Conservation (phyloP, 1,140 invertebrate genomes). For the Sitophilus oryzae region DNA sequence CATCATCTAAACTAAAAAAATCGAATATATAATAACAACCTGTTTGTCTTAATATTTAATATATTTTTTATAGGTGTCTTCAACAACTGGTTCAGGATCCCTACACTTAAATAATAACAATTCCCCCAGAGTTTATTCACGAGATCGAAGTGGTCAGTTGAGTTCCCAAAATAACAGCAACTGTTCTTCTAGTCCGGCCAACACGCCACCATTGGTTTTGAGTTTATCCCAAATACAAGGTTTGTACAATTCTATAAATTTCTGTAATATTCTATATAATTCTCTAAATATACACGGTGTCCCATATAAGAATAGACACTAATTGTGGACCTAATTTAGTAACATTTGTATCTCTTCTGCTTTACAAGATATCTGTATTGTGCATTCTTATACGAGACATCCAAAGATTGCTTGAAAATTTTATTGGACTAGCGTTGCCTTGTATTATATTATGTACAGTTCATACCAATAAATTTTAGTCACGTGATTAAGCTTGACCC, state of each 20-base stretch:
- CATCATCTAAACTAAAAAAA: neutral
- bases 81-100: constrained; percentile 53
- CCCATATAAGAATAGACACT: no score
- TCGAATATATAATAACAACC: neutral
- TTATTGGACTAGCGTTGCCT: neutral
- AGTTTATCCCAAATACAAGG: constrained; percentile 79
- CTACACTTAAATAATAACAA: constrained; percentile 44
- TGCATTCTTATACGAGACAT: no score
- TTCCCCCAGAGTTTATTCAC: constrained; percentile 60
- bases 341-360: no score
- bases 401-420: no score
- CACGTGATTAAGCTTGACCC: no score
- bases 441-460: neutral
- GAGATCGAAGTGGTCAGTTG: constrained; percentile 52
- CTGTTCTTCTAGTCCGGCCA: constrained; percentile 38
- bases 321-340: no score
- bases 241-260: no score
- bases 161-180: constrained; percentile 28
- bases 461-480: no score
- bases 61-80: no score
- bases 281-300: no score
- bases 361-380: no score
- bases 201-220: constrained; percentile 66
- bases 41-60: constrained; percentile 37
- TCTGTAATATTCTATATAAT: no score